Evolutionary conservation across 1,140 invertebrate genomes (phyloP).

Genomic region (Mizuhopecten yessoensis): DNA sequence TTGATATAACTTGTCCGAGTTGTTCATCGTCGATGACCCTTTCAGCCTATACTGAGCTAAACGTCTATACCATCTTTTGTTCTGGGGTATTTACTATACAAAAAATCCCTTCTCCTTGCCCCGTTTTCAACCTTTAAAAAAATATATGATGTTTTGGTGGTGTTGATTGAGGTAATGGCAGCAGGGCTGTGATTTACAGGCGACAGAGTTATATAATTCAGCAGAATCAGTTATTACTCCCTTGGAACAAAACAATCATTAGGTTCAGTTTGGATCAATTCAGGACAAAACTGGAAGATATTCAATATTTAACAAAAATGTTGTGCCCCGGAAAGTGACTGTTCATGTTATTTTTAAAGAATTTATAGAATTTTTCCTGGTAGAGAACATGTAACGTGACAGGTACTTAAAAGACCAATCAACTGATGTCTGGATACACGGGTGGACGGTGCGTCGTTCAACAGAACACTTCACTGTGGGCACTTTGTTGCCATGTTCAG

Average conservation of each 20-base stretch:
- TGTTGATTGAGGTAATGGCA: neutral
- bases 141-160: neutral
- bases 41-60: neutral
- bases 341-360: neutral
- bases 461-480: neutral
- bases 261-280: no score
- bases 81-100: neutral
- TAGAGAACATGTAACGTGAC: neutral
- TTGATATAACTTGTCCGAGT: slow-evolving; percentile 15
- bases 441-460: neutral
- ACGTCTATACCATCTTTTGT: neutral
- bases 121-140: neutral
- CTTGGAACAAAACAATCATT: no score
- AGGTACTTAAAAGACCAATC: neutral
- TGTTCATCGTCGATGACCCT: neutral
- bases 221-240: no score
- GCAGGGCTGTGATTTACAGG: neutral
- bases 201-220: no score
- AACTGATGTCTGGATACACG: neutral
- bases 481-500: neutral
- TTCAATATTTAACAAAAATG: no score
- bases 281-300: no score
- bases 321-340: no score
- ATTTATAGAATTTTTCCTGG: neutral
- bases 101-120: slow-evolving; percentile 10